Percentiles rank a stretch among this genome's conserved stretches.
Evolutionary conservation across 2,888 invertebrate genomes (phyloP).

Genomic region (Cabera pusaria): DNA sequence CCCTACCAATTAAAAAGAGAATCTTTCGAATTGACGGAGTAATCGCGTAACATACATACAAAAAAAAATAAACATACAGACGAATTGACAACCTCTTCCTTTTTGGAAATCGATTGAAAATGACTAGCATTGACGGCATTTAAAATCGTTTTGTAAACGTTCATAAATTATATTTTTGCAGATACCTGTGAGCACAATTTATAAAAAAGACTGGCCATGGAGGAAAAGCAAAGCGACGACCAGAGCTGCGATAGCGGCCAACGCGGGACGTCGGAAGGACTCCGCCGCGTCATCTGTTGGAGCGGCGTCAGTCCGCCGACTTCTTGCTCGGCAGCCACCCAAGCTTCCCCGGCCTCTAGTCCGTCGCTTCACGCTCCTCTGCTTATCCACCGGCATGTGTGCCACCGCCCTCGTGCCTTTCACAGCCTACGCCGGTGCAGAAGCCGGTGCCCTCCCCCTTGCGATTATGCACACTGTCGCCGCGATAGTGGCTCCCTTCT

Average conservation of each 20-base stretch:
- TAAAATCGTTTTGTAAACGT: too few relatives aligned
- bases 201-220: constrained; percentile 78
- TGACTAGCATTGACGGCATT: too few relatives aligned
- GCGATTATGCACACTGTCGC: constrained; percentile 85
- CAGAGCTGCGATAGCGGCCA: constrained; percentile 39
- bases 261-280: constrained; percentile 81
- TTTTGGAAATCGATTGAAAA: too few relatives aligned
- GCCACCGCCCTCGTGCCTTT: constrained; percentile 86
- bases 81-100: too few relatives aligned
- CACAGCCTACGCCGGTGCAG: constrained; percentile 75
- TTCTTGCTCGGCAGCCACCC: constrained; percentile 83
- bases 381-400: constrained; percentile 84
- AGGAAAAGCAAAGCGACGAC: constrained; percentile 58
- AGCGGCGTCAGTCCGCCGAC: constrained; percentile 89
- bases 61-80: too few relatives aligned
- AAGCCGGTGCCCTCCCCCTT: constrained; percentile 85
- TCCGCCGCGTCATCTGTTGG: constrained; percentile 89
- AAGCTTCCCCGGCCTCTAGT: constrained; percentile 76
- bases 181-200: constrained; percentile 71
- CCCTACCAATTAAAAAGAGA: too few relatives aligned
- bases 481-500: constrained; percentile 79
- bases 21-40: too few relatives aligned
- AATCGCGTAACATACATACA: too few relatives aligned
- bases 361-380: constrained; percentile 77
- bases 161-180: too few relatives aligned